A percentile compares a stretch with the other conserved stretches of the same genome.
Conservation (phyloP, 1,140 invertebrate species). For the Orchestia grillus region DNA sequence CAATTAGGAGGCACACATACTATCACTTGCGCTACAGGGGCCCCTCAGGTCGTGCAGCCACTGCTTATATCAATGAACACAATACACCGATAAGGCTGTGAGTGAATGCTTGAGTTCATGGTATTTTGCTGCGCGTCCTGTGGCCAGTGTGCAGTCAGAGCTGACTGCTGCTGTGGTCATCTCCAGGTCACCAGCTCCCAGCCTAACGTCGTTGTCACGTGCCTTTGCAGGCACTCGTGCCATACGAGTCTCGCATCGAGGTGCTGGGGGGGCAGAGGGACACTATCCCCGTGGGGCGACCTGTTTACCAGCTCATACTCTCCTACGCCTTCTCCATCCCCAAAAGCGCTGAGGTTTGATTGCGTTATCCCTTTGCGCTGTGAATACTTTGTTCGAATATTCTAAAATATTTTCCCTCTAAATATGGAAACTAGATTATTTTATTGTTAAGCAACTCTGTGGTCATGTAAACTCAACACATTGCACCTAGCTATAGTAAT, state of each 20-base stretch:
- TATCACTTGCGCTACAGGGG: too few species aligned
- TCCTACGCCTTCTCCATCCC: constrained; percentile 87
- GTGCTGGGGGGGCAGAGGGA: constrained; percentile 80
- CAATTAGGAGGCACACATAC: too few species aligned
- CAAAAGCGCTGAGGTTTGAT: constrained; percentile 80
- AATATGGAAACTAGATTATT: not conserved
- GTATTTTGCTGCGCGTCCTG: too few species aligned
- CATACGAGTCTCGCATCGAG: constrained; percentile 63
- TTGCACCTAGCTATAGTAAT: too few species aligned
- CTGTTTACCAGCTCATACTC: constrained; percentile 90
- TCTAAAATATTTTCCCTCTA: not conserved
- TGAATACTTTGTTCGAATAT: not conserved
- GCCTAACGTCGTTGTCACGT: not conserved
- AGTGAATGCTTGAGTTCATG: too few species aligned
- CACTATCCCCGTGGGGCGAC: constrained; percentile 84
- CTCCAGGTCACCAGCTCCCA: not conserved
- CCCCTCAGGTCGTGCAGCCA: too few species aligned
- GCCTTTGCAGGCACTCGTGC: constrained; percentile 59
- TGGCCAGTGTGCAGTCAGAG: too few species aligned
- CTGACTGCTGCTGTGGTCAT: not conserved
- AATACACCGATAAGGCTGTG: too few species aligned
- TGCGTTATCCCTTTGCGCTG: not conserved
- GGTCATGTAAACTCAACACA: too few species aligned
- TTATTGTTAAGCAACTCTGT: not conserved
- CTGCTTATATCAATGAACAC: too few species aligned